These are phyloP conservation scores for Forpus xanthops DNA, from an alignment of 2,797 vertebrate genomes.

Conservation along the genomic window DNA sequence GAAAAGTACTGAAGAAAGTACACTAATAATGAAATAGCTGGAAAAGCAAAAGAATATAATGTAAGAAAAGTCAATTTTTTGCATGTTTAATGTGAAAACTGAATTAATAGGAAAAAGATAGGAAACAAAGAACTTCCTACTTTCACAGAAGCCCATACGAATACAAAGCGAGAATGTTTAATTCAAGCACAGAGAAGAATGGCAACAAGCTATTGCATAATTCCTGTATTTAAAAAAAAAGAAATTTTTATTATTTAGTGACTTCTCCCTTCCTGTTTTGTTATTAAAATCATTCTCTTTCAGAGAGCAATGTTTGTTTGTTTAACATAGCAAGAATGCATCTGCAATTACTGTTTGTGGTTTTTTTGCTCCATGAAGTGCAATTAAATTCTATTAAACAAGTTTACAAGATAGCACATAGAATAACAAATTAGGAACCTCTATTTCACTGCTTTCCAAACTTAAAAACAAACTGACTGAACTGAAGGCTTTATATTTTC, in stretches of 20 bases:
- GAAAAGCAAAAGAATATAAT: background rate
- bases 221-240: background rate
- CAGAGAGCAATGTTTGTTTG: background rate
- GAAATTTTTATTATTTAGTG: background rate
- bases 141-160: constrained; percentile 4
- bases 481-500: constrained; percentile 69
- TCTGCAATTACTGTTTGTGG: constrained; percentile 31
- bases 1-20: background rate
- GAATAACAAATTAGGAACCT: constrained; percentile 57
- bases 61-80: background rate
- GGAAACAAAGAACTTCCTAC: constrained; percentile 3
- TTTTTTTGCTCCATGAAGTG: constrained; percentile 41
- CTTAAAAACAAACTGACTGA: constrained; percentile 63
- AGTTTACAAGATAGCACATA: constrained; percentile 49
- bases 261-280: background rate
- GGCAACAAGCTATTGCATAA: background rate
- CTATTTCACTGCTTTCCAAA: constrained; percentile 54
- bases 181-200: background rate
- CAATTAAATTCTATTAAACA: constrained; percentile 57
- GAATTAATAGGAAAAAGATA: constrained; percentile 1
- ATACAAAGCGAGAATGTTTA: background rate
- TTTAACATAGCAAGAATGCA: constrained; percentile 36
- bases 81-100: background rate
- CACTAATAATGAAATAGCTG: background rate
- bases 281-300: constrained; percentile 32